phyloP scores from a whole-genome alignment of 2,113 vertebrate species.

The Anseranas semipalmata region DNA sequence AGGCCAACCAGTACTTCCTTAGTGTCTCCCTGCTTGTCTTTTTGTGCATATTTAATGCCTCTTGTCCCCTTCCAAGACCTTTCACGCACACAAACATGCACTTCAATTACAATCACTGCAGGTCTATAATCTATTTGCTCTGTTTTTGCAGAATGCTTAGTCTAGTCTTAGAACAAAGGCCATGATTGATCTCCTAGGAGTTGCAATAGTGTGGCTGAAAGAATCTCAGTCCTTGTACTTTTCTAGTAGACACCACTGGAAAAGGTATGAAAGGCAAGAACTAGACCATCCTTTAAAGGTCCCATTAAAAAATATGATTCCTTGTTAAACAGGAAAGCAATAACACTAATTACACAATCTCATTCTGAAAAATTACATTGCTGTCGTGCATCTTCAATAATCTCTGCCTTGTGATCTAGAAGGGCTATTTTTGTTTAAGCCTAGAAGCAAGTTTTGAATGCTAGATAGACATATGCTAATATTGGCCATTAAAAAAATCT shows the following conservation, averaged over 20 bases:
- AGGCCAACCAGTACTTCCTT: neutral
- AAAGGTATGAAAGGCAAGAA: neutral
- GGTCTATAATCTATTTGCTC: rapidly evolving
- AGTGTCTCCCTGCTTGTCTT: neutral
- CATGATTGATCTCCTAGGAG: neutral
- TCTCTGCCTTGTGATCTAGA: neutral
- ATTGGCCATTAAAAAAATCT: neutral
- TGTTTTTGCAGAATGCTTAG: neutral
- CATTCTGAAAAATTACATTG: neutral
- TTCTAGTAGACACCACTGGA: neutral
- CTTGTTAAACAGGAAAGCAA: neutral
- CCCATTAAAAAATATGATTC: neutral
- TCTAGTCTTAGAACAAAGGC: neutral
- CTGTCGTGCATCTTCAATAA: neutral
- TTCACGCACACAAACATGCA: neutral
- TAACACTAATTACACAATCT: neutral
- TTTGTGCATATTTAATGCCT: neutral
- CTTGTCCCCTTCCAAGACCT: neutral
- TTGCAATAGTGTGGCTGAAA: neutral
- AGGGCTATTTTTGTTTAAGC: neutral
- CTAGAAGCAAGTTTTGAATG: neutral
- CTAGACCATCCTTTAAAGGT: neutral
- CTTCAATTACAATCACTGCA: neutral
- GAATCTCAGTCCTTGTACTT: neutral
- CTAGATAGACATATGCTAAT: neutral